These are phyloP conservation scores for Triplophysa tibetana DNA, from an alignment of 2,113 vertebrate genomes.

Conservation along the genomic window DNA sequence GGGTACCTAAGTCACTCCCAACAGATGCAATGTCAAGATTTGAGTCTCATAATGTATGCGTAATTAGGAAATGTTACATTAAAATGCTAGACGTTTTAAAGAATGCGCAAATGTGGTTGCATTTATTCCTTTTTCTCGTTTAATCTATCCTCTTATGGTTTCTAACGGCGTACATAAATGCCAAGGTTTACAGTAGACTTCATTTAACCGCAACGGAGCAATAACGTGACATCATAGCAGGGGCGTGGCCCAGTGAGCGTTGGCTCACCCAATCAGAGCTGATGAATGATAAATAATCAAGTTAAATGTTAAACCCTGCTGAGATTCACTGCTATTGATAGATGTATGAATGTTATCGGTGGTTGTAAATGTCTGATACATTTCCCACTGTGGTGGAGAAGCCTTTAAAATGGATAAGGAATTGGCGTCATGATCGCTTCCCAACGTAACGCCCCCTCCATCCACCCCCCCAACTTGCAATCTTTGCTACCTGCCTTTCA, in stretches of 20 bases:
- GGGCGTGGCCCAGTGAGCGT: no score
- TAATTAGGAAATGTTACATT: constrained; percentile 18
- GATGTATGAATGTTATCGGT: no score
- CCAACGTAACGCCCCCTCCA: no score
- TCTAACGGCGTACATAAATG: neutral
- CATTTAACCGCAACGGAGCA: neutral
- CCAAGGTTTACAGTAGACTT: neutral
- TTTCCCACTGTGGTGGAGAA: no score
- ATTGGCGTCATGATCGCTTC: no score
- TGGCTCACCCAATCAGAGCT: no score
- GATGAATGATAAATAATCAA: no score
- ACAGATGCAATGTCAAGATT: constrained; percentile 27
- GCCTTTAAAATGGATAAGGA: neutral
- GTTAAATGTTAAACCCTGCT: no score
- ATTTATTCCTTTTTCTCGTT: neutral
- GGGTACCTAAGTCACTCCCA: constrained; percentile 11
- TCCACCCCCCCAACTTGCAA: neutral
- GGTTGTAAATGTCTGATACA: no score
- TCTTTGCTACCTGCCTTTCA: neutral
- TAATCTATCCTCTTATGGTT: constrained; percentile 2
- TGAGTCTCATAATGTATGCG: neutral
- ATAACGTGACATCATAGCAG: neutral
- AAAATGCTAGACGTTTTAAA: constrained; percentile 18
- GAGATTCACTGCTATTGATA: no score
- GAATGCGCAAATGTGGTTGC: neutral